Evolutionary conservation across 2,113 vertebrate species (phyloP).

Genomic region (Takifugu flavidus): DNA sequence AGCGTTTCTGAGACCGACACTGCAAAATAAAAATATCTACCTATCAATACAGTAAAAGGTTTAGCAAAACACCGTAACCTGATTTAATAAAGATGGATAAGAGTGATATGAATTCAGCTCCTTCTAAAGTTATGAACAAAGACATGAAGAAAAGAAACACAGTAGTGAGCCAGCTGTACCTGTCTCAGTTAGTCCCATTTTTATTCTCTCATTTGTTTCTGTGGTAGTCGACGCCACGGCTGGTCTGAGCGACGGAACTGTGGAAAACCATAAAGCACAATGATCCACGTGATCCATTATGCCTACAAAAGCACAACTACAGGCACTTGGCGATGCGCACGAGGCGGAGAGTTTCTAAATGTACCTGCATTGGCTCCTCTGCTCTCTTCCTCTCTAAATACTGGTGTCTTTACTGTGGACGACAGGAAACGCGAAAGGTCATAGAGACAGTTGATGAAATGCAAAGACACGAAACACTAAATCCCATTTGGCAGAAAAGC

Average conservation of each 20-base stretch:
- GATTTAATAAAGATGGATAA: too few relatives aligned
- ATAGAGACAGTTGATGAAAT: not conserved
- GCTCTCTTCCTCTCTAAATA: conserved; percentile 48
- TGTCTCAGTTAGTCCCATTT: conserved; percentile 72
- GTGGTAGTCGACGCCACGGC: conserved; percentile 60
- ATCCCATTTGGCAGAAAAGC: not conserved
- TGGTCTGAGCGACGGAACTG: conserved; percentile 59
- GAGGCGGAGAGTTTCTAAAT: not conserved
- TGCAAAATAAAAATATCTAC: conserved; percentile 23
- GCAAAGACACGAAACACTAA: not conserved
- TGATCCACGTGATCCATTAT: too few relatives aligned
- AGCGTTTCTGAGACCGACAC: conserved; percentile 70
- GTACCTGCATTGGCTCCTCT: conserved; percentile 61
- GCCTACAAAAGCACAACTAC: not conserved
- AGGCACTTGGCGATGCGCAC: not conserved
- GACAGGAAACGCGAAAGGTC: not conserved
- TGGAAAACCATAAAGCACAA: conserved; percentile 38
- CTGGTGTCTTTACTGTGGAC: conserved; percentile 61
- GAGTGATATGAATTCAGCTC: too few relatives aligned
- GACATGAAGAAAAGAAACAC: too few relatives aligned
- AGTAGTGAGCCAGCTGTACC: conserved; percentile 55
- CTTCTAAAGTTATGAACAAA: too few relatives aligned
- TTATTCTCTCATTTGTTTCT: conserved; percentile 55
- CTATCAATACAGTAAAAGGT: too few relatives aligned
- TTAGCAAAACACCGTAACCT: too few relatives aligned